phyloP scores from a whole-genome alignment of 1,140 invertebrate genomes.

The Drosophila lowei region DNA sequence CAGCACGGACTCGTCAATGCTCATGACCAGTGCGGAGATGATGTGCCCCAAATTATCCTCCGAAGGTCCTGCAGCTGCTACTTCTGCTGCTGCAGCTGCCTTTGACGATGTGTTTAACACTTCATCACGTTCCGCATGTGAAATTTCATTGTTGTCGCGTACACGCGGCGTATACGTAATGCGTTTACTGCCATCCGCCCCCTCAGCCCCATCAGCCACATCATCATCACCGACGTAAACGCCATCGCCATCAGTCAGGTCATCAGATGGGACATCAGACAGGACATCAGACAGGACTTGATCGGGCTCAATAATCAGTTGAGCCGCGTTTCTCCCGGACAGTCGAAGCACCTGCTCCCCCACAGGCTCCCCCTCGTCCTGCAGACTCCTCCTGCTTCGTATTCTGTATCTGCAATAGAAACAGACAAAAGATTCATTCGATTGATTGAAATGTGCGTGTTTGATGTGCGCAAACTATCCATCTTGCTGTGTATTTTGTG shows the following conservation, averaged over 20 bases:
- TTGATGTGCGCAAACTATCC: slow-evolving; percentile 35
- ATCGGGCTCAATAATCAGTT: slow-evolving; percentile 53
- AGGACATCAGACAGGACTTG: slow-evolving; percentile 27
- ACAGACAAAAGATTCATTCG: slow-evolving; percentile 33
- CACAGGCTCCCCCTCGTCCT: background rate
- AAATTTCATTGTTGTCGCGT: slow-evolving; percentile 54
- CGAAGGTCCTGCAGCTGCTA: background rate
- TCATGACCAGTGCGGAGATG: slow-evolving; percentile 47
- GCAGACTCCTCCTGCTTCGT: slow-evolving; percentile 43
- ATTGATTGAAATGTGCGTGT: slow-evolving; percentile 25
- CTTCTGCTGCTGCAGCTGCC: background rate
- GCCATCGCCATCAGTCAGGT: slow-evolving; percentile 1
- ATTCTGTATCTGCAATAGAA: slow-evolving; percentile 54
- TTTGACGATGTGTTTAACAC: slow-evolving; percentile 53
- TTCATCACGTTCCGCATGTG: slow-evolving; percentile 60
- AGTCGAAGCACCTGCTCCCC: background rate
- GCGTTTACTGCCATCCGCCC: slow-evolving; percentile 49
- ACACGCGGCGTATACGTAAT: slow-evolving; percentile 61
- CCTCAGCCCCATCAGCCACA: slow-evolving; percentile 3
- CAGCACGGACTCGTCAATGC: slow-evolving; percentile 79
- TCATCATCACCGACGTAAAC: slow-evolving; percentile 13
- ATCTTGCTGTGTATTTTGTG: slow-evolving; percentile 32
- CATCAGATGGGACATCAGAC: slow-evolving; percentile 24
- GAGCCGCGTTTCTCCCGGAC: slow-evolving; percentile 1
- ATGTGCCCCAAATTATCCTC: slow-evolving; percentile 53